phyloP scores from a whole-genome alignment of 1,140 invertebrate genomes.

The Drosophila oshimai region DNA sequence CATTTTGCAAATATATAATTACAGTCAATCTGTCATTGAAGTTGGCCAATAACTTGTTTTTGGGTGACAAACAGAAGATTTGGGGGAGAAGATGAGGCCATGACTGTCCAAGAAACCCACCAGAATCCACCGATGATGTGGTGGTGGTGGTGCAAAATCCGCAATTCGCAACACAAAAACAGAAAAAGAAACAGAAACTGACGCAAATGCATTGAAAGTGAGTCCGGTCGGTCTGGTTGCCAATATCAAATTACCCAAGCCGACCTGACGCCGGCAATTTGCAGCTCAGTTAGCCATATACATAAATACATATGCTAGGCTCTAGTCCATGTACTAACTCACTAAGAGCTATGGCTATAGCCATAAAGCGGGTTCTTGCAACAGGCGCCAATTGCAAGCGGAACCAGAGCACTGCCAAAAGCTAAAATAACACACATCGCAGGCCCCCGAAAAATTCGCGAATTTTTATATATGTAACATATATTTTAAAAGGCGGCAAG shows the following conservation, averaged over 20 bases:
- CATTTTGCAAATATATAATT: slow-evolving; percentile 35
- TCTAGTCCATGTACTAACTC: background rate
- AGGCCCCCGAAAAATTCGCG: background rate
- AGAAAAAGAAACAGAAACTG: slow-evolving; percentile 33
- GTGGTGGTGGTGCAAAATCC: background rate
- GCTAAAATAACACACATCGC: background rate
- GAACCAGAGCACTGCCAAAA: slow-evolving; percentile 37
- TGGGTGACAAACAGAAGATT: slow-evolving; percentile 18
- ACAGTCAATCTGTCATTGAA: slow-evolving; percentile 4
- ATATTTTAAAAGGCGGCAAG: background rate
- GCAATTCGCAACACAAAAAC: slow-evolving; percentile 13
- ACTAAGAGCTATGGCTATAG: background rate
- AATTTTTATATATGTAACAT: background rate
- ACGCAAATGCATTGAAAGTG: slow-evolving; percentile 72
- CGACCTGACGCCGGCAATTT: slow-evolving; percentile 54
- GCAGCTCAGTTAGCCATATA: slow-evolving; percentile 62
- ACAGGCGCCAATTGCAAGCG: slow-evolving; percentile 48
- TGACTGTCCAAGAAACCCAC: background rate
- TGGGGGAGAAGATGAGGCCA: slow-evolving; percentile 10
- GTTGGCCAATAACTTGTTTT: slow-evolving; percentile 46
- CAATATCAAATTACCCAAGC: slow-evolving; percentile 77
- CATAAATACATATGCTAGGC: background rate
- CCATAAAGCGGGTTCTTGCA: slow-evolving; percentile 38
- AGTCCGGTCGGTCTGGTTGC: slow-evolving; percentile 62
- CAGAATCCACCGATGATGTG: background rate